A percentile compares a stretch with the other conserved stretches of the same genome.
These are phyloP conservation scores for Lamproptera curius DNA, from an alignment of 2,888 invertebrate species.

Conservation along the genomic window DNA sequence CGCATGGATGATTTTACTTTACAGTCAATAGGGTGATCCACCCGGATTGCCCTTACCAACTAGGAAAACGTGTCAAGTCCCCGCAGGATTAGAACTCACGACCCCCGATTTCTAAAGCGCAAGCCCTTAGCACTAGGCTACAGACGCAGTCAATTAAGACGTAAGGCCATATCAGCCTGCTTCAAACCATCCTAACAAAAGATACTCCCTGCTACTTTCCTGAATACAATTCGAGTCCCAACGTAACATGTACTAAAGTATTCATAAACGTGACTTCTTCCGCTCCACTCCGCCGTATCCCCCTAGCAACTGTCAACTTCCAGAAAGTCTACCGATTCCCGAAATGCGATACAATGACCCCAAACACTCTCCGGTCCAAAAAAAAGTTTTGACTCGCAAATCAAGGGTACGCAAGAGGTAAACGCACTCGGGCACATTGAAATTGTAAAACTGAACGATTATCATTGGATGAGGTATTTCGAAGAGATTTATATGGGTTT, in stretches of 20 bases:
- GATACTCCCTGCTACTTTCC: neutral
- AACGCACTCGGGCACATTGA: slow-evolving; percentile 31
- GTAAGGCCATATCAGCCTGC: no score
- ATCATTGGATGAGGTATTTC: no score
- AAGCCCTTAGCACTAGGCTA: no score
- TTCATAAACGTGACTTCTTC: neutral
- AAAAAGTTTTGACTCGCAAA: slow-evolving; percentile 36
- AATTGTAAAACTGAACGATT: slow-evolving; percentile 27
- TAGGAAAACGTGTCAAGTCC: no score
- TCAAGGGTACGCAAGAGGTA: slow-evolving; percentile 28
- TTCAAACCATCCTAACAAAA: neutral
- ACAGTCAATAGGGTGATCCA: no score
- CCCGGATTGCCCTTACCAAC: no score
- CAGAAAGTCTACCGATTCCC: neutral
- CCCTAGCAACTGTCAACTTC: slow-evolving; percentile 15
- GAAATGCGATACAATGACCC: slow-evolving; percentile 28
- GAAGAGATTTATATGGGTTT: no score
- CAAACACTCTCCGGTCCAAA: slow-evolving; percentile 10
- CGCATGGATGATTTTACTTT: no score
- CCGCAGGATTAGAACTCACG: no score
- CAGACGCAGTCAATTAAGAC: no score
- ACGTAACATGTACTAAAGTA: neutral
- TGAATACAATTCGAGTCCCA: neutral
- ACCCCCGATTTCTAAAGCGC: no score
- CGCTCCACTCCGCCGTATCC: neutral